Evolutionary conservation across 1,140 invertebrate species (phyloP).

Genomic region (Akabosia matsudoensis): DNA sequence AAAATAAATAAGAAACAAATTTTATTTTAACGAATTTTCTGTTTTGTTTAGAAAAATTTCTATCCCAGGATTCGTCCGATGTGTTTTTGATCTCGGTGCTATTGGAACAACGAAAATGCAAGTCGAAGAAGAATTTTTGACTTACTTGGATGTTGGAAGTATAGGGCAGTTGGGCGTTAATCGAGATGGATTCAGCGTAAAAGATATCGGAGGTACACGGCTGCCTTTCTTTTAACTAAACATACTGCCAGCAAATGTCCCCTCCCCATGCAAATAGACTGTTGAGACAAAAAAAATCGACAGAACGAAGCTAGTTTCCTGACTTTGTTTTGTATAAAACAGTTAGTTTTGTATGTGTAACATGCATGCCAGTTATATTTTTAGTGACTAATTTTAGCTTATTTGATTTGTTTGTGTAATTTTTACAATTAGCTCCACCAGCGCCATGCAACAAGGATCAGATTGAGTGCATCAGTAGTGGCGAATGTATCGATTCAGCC

Average conservation of each 20-base stretch:
- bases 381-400: neutral
- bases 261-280: no score
- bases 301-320: no score
- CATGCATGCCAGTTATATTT: neutral
- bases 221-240: neutral
- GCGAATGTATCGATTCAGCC: constrained; percentile 47
- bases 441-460: constrained; percentile 39
- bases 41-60: constrained; percentile 36
- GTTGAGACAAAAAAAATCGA: no score
- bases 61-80: constrained; percentile 33
- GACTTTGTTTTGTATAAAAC: no score
- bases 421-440: neutral
- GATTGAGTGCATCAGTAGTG: constrained; percentile 47
- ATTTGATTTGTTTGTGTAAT: neutral
- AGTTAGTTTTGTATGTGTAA: no score
- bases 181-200: constrained; percentile 55
- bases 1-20: neutral
- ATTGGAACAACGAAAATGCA: constrained; percentile 28
- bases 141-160: constrained; percentile 54
- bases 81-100: constrained; percentile 41
- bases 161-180: constrained; percentile 51
- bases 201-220: constrained; percentile 52
- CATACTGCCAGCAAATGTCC: no score
- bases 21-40: constrained; percentile 9
- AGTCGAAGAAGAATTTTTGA: constrained; percentile 34